Conservation (phyloP, 2,888 invertebrate genomes). For the Aphrophora alni region DNA sequence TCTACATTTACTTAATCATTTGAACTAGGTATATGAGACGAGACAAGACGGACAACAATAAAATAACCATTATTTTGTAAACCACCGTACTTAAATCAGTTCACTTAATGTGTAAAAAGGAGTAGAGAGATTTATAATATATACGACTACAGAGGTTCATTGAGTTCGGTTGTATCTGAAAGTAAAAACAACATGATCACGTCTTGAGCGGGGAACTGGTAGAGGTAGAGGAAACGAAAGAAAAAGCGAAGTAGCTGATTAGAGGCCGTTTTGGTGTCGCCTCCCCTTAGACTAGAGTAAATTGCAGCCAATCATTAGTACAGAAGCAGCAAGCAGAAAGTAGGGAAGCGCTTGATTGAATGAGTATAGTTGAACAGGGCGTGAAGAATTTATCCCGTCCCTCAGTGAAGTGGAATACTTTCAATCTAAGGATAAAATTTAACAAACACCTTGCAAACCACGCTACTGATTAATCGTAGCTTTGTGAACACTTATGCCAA, state of each 20-base stretch:
- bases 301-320: neutral
- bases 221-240: neutral
- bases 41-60: too few species aligned
- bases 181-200: neutral
- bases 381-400: neutral
- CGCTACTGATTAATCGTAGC: neutral
- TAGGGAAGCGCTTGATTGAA: conserved; percentile 4
- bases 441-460: neutral
- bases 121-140: too few species aligned
- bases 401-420: neutral
- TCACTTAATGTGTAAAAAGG: too few species aligned
- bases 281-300: neutral
- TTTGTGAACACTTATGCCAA: too few species aligned
- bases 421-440: too few species aligned
- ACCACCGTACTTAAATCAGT: too few species aligned
- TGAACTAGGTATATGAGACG: too few species aligned
- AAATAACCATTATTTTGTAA: too few species aligned
- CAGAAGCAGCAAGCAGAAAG: neutral
- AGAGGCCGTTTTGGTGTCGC: conserved; percentile 2
- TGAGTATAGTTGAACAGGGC: neutral
- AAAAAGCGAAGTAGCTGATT: neutral
- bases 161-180: neutral
- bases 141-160: too few species aligned
- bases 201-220: neutral
- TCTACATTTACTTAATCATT: too few species aligned